These are phyloP conservation scores for Malurus melanocephalus DNA, from an alignment of 2,113 vertebrate species.

Conservation along the genomic window DNA sequence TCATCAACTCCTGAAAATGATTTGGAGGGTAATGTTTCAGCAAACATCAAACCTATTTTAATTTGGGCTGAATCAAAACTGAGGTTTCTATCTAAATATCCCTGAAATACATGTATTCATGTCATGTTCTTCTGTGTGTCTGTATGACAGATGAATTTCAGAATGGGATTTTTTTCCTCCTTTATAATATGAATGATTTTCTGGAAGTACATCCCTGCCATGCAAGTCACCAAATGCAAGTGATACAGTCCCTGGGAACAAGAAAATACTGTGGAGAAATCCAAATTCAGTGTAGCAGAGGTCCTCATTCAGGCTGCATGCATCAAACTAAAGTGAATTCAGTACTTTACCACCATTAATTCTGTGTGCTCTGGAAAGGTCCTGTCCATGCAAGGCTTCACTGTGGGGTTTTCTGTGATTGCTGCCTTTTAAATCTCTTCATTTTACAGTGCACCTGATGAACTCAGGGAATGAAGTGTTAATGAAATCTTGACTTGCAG, in stretches of 20 bases:
- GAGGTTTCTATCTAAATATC: not conserved
- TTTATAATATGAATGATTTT: not conserved
- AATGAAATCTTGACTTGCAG: not conserved
- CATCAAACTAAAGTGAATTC: not conserved
- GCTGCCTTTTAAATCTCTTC: not conserved
- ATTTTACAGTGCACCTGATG: not conserved
- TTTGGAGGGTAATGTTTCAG: not conserved
- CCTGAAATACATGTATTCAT: not conserved
- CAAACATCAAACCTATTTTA: not conserved
- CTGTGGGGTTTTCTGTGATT: not conserved
- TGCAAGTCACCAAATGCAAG: not conserved
- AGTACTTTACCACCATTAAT: not conserved
- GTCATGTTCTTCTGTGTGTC: not conserved
- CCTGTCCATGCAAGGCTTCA: not conserved
- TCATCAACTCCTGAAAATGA: not conserved
- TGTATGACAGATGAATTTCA: not conserved
- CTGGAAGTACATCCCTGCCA: not conserved
- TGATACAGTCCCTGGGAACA: not conserved
- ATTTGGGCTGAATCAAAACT: not conserved
- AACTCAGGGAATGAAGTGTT: not conserved
- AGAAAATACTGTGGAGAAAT: not conserved
- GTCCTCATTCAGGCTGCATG: not conserved
- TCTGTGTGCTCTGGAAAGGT: fast-evolving
- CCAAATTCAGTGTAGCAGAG: not conserved
- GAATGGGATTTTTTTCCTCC: not conserved